These are phyloP conservation scores for Zelostemma sp. DNA, from an alignment of 1,140 invertebrate species.

Conservation along the genomic window DNA sequence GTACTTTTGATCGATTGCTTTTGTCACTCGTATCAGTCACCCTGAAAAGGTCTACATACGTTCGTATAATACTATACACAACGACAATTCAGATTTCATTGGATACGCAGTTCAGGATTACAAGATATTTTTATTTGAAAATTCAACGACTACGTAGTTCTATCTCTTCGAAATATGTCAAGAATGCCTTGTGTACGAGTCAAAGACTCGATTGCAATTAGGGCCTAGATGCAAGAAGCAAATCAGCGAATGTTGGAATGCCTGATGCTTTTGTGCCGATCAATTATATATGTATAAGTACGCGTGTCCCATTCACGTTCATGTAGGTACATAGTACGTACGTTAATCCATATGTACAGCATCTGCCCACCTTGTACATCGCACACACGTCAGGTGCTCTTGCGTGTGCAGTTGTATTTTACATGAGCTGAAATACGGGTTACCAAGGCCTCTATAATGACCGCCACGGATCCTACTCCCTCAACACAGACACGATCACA, in stretches of 20 bases:
- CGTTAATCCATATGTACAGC: conserved; percentile 44
- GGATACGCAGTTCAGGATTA: too few species aligned
- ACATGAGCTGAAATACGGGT: conserved; percentile 38
- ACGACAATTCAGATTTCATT: conserved; percentile 47
- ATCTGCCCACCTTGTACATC: conserved; percentile 43
- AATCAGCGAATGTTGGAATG: conserved; percentile 34
- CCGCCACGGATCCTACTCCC: conserved; percentile 40
- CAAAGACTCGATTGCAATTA: conserved; percentile 31
- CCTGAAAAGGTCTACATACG: conserved; percentile 46
- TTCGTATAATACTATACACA: conserved; percentile 38
- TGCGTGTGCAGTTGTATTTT: conserved; percentile 31
- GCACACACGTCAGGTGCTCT: conserved; percentile 17
- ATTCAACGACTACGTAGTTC: conserved; percentile 10
- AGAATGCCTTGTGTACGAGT: background rate
- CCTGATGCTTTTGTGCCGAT: conserved; percentile 29
- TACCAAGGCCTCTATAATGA: conserved; percentile 42
- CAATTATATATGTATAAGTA: conserved; percentile 21
- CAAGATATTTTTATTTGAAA: conserved; percentile 26
- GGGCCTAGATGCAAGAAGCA: conserved; percentile 23
- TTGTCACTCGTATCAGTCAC: conserved; percentile 46
- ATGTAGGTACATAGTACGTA: conserved; percentile 31
- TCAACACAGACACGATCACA: conserved; percentile 40
- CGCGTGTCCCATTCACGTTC: conserved; percentile 28
- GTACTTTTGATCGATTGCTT: conserved; percentile 50
- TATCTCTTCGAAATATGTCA: background rate